Percentiles rank a stretch among this genome's conserved stretches.
Evolutionary conservation across 2,113 vertebrate genomes (phyloP).

Genomic region (Corythornis madagascariensis): DNA sequence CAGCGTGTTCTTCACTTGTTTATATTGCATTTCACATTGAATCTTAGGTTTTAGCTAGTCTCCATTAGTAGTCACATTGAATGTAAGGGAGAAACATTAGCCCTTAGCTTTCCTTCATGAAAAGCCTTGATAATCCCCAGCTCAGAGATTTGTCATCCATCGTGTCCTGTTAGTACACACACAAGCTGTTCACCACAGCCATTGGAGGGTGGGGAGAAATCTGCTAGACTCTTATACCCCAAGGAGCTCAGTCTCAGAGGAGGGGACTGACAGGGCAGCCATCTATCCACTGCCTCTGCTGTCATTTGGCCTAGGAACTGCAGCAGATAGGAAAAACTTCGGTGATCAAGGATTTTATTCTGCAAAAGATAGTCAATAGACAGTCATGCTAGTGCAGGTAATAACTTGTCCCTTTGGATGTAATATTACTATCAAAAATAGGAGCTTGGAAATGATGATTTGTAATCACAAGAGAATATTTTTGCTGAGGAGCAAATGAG

Average conservation of each 20-base stretch:
- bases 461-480: not conserved
- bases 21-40: not conserved
- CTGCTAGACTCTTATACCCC: not conserved
- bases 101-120: not conserved
- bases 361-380: not conserved
- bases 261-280: not conserved
- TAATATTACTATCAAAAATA: not conserved
- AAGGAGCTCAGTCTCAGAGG: not conserved
- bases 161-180: not conserved
- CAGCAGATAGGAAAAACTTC: not conserved
- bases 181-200: not conserved
- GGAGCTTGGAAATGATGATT: not conserved
- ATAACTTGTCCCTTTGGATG: not conserved
- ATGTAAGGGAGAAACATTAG: slow-evolving; percentile 11
- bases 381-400: not conserved
- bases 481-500: not conserved
- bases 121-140: not conserved
- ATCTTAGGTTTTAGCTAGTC: not conserved
- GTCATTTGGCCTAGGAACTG: not conserved
- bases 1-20: not conserved
- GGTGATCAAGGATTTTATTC: not conserved
- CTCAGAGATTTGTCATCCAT: not conserved
- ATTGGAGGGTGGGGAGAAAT: not conserved
- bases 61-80: not conserved
- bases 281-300: not conserved